Evolutionary conservation across 2,888 invertebrate genomes (phyloP).

Genomic region (Sericinus montela): DNA sequence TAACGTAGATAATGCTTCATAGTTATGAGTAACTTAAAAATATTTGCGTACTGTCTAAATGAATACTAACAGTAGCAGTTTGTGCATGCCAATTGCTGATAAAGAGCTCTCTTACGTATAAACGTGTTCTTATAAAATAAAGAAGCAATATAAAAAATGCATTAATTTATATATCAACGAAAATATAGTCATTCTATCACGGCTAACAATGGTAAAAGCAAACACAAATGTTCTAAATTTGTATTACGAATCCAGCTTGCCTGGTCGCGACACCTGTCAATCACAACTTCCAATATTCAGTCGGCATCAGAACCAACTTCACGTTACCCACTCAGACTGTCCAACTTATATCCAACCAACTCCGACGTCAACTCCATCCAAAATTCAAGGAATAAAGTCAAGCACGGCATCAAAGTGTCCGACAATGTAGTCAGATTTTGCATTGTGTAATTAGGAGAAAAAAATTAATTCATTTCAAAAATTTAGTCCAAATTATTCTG

Average conservation of each 20-base stretch:
- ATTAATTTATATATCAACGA: too few species aligned
- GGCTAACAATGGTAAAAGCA: too few species aligned
- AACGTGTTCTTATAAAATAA: too few species aligned
- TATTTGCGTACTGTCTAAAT: too few species aligned
- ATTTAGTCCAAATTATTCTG: slow-evolving; percentile 27
- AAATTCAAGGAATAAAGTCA: slow-evolving; percentile 64
- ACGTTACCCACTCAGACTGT: slow-evolving; percentile 43
- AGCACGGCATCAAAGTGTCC: slow-evolving; percentile 47
- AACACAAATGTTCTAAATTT: neutral
- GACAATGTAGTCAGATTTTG: slow-evolving; percentile 39
- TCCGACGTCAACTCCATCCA: slow-evolving; percentile 51
- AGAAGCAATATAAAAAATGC: too few species aligned
- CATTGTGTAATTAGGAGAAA: slow-evolving; percentile 45
- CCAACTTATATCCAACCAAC: slow-evolving; percentile 54
- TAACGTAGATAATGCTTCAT: too few species aligned
- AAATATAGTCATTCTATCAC: too few species aligned
- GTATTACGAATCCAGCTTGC: neutral
- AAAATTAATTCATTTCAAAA: slow-evolving; percentile 36
- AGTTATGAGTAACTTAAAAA: too few species aligned
- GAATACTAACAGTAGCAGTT: too few species aligned
- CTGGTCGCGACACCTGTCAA: slow-evolving; percentile 22
- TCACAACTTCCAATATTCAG: slow-evolving; percentile 20
- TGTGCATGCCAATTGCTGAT: too few species aligned
- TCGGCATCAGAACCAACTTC: slow-evolving; percentile 42
- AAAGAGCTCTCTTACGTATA: too few species aligned